Evolutionary conservation across 2,113 vertebrate species (phyloP), one percentile per base, ranked within the genome.

Genomic region (Oreocharis arfaki): DNA sequence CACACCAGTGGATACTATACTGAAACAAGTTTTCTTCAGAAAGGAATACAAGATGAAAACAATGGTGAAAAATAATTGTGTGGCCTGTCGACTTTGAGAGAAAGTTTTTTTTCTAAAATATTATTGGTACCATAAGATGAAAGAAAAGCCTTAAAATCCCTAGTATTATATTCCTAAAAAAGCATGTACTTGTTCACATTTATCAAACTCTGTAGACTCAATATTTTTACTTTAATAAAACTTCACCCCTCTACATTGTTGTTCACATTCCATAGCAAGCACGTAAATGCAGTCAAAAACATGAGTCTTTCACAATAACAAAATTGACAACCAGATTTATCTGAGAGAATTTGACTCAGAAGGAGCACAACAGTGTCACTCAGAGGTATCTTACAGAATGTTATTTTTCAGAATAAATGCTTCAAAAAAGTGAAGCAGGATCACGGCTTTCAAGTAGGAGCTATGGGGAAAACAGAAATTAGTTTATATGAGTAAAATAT

Each of bases 291-390:
- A 92, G 44, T 90, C 28, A 89, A 87, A 86, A 71, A 35, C 13
- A 42, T 20, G 21, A 94, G 41, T 60, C 11, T 77, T 77, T 75
- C 56, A 76, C 60, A 92, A 47, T 47, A 93, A 90, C 37, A 93
- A 64, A 84, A 81, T 9, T 93, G 83, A 87, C 76, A 95, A 87
- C 4, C 33, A 78, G 41, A 75, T 93, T 93, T 92, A 70, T 78
- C 59, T 86, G 60, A 61, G 27, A 84, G 73, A 70, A 86, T 90
- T 87, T 89, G 35, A 74, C 59, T 92, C 71, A 75, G 39, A 64
- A 63, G 60, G 44, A 84, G 35, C 47, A 86, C 64, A 93, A 75
- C 65, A 84, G 21, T 90, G 85, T 93, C 95, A 94, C 57, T 96
- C 83, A 87, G 69, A 87, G n/a, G 65, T 83, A 42, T 76, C 50